These are phyloP conservation scores for Malurus leucopterus DNA, from an alignment of 2,797 vertebrate species.

Conservation along the genomic window DNA sequence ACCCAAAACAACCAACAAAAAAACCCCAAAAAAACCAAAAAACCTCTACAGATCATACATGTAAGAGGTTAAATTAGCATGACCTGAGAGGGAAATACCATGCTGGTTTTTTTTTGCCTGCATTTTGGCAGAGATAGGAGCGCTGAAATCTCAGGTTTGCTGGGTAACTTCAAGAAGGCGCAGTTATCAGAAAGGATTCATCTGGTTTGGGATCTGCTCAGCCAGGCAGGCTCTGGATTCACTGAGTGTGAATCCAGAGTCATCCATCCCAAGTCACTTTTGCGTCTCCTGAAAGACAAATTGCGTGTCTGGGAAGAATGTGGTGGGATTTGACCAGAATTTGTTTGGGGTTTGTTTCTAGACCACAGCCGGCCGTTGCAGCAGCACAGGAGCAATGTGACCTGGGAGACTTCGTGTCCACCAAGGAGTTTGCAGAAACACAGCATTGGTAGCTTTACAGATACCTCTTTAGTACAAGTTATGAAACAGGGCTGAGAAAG, in stretches of 20 bases:
- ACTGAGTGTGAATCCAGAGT: neutral
- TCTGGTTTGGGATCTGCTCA: neutral
- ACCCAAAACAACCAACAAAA: too few relatives aligned
- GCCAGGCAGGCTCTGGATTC: neutral
- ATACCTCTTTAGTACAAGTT: neutral
- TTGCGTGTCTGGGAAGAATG: neutral
- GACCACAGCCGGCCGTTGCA: neutral
- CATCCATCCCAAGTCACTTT: neutral
- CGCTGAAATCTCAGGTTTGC: neutral
- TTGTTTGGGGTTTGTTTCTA: neutral
- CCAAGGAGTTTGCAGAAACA: neutral
- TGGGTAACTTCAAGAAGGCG: neutral
- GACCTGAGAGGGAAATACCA: rapidly evolving
- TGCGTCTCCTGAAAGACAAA: neutral
- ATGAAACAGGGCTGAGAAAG: neutral
- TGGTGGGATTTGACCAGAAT: neutral
- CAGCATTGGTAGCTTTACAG: neutral
- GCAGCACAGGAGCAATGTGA: neutral
- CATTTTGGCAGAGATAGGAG: neutral
- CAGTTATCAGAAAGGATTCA: neutral
- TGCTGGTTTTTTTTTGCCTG: neutral
- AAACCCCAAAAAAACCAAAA: too few relatives aligned
- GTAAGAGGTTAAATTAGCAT: rapidly evolving
- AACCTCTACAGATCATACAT: neutral
- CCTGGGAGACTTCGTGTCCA: neutral